phyloP scores from a whole-genome alignment of 1,140 invertebrate species.

The Acyrthosiphon pisum region DNA sequence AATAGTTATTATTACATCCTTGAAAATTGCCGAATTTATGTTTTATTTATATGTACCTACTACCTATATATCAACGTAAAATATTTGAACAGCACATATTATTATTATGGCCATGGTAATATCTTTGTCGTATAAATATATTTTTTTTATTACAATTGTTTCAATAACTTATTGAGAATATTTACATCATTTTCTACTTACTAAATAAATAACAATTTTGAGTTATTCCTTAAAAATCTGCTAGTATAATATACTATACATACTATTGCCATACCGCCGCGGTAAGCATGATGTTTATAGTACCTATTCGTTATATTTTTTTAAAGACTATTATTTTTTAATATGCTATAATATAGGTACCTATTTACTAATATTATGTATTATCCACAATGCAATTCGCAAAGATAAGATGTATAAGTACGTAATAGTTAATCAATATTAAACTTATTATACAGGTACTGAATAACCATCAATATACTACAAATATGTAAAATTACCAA shows the following conservation, averaged over 20 bases:
- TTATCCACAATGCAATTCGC: not conserved
- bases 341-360: not conserved
- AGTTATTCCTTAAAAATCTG: not conserved
- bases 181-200: not conserved
- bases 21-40: not conserved
- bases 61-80: not conserved
- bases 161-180: not conserved
- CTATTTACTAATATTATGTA: not conserved
- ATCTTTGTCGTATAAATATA: not conserved
- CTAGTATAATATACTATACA: not conserved
- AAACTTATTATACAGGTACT: not conserved
- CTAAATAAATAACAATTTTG: not conserved
- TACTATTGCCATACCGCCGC: too few species aligned
- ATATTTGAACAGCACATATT: not conserved
- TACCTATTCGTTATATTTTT: not conserved
- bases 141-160: not conserved
- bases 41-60: too few species aligned
- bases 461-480: not conserved
- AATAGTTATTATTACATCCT: not conserved
- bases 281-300: too few species aligned
- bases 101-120: not conserved
- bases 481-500: not conserved
- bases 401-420: too few species aligned
- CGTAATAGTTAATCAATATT: not conserved
- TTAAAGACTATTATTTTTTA: not conserved